Base-by-base conservation (phyloP, 2,113 vertebrate genomes). In the Sphaerodactylus townsendi region DNA sequence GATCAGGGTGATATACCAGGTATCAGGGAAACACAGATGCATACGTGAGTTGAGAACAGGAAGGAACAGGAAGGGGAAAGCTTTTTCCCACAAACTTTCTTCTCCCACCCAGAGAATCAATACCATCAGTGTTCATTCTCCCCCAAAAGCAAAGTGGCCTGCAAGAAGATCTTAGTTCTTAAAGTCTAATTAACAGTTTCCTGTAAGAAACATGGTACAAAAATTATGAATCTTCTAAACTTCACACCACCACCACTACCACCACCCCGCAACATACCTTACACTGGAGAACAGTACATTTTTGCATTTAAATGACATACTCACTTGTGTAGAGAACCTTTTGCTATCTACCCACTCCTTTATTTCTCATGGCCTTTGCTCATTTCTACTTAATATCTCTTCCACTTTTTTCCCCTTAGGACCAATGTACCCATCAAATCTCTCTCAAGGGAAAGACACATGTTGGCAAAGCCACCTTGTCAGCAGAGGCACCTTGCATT, bases 81-180 rank as follows among this genome's bases (percentile, higher is more conserved):
- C 25, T 15, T 70, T 82, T n/a, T 7, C 50, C 53, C 21, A 0
- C 30, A 41, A 73, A 10, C 30, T 65, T 59, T 72, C 76, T 68
- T 73, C 69, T 56, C n/a, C 84, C 68, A 76, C 25, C 35, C 33
- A 64, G 10, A 14, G 11, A 30, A 46, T 37, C n/a, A 50, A 25
- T 21, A 25, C n/a, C 35, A 10, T 28, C 17, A 81, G 8, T 0
- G 0, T 14, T 14, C 56, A 14, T 41, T 81, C 80, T 78, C 48
- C n/a, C 39, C 74, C 74, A 74, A 69, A 83, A 79, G 48, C 0
- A 30, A 37, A 79, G 53, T 15, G 44, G 68, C 48, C 39, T 39
- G 64, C 71, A 11, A 39, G 3, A 33, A 2, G 28, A 72, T 62
- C 59, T 71, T 62, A 73, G 37, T n/a, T 59, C 33, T 21, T 80